phyloP scores from a whole-genome alignment of 2,113 vertebrate species.

The Danionella cerebrum region DNA sequence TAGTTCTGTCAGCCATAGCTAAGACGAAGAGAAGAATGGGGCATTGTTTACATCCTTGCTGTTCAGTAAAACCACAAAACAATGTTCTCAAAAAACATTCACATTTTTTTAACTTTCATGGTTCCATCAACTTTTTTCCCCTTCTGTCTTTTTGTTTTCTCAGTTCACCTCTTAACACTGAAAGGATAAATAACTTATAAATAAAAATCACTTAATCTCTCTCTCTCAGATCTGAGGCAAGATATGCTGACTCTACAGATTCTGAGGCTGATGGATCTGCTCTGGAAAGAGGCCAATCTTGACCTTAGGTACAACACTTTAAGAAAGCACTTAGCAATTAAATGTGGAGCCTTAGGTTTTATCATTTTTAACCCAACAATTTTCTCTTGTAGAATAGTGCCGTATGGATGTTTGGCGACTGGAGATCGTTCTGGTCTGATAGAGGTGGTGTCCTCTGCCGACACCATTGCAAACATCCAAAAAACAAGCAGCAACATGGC shows the following conservation, averaged over 20 bases:
- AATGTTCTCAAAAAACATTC: too few relatives aligned
- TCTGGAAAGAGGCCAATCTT: conserved; percentile 93
- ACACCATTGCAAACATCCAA: conserved; percentile 98
- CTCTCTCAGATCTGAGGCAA: conserved; percentile 78
- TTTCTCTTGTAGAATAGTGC: conserved; percentile 74
- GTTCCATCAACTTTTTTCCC: too few relatives aligned
- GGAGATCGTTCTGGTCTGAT: conserved; percentile 93
- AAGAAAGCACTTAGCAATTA: too few relatives aligned
- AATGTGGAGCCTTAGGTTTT: background rate
- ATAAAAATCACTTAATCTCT: conserved; percentile 6
- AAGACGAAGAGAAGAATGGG: too few relatives aligned
- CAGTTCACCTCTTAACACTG: too few relatives aligned
- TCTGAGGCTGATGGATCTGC: conserved; percentile 86
- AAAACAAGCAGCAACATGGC: conserved; percentile 94
- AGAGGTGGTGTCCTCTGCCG: conserved; percentile 89
- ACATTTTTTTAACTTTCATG: too few relatives aligned
- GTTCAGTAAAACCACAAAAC: too few relatives aligned
- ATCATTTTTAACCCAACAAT: conserved; percentile 5
- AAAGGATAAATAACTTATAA: too few relatives aligned
- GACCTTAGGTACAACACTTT: conserved; percentile 95
- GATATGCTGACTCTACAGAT: conserved; percentile 96
- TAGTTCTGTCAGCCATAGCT: too few relatives aligned
- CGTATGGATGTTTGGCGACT: conserved; percentile 92
- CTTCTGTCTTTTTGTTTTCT: too few relatives aligned
- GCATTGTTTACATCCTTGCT: too few relatives aligned